A percentile compares a stretch with the other conserved stretches of the same genome.
Conservation (phyloP, 1,140 invertebrate genomes). For the Pinna nobilis region DNA sequence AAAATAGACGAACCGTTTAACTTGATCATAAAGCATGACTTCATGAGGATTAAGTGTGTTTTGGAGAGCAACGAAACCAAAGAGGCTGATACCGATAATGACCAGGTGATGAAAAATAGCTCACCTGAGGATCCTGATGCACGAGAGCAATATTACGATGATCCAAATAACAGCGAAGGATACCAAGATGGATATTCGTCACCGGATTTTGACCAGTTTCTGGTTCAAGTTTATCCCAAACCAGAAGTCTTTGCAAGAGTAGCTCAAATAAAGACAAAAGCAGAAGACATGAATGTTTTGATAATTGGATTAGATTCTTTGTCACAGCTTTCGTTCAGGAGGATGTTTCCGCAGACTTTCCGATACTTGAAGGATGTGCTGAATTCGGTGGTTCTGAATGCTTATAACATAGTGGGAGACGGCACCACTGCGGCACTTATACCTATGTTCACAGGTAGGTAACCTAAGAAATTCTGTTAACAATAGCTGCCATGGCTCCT, state of each 20-base stretch:
- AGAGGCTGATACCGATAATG: constrained; percentile 14
- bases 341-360: constrained; percentile 65
- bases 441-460: constrained; percentile 65
- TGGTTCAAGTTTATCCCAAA: constrained; percentile 61
- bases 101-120: constrained; percentile 2
- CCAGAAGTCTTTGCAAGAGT: constrained; percentile 56
- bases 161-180: neutral
- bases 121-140: neutral
- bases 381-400: constrained; percentile 56
- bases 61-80: constrained; percentile 34
- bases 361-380: constrained; percentile 56
- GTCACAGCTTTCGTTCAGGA: constrained; percentile 63
- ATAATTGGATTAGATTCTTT: constrained; percentile 68
- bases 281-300: constrained; percentile 57
- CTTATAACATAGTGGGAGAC: constrained; percentile 70
- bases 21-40: constrained; percentile 52
- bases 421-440: constrained; percentile 64
- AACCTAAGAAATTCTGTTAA: neutral
- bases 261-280: constrained; percentile 12
- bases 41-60: constrained; percentile 56
- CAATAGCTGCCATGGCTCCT: too few species aligned
- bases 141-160: neutral
- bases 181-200: constrained; percentile 20
- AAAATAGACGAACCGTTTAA: constrained; percentile 49
- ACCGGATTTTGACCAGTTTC: constrained; percentile 65